phyloP scores from a whole-genome alignment of 2,888 invertebrate genomes.

The Eupithecia centaureata region DNA sequence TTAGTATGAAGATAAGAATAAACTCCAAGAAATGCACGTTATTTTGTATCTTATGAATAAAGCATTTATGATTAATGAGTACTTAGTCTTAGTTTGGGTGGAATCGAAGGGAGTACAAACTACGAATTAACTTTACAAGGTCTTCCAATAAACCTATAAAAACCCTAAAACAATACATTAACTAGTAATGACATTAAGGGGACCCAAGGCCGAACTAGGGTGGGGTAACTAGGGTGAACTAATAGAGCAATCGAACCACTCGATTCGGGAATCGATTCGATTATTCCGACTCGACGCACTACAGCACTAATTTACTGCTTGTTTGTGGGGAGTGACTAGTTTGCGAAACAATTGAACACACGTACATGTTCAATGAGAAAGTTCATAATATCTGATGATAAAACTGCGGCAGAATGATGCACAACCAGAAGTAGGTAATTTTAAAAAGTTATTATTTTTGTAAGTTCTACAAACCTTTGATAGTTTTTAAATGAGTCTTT shows the following conservation, averaged over 20 bases:
- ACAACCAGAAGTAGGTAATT: not conserved
- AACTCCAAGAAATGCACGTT: no score
- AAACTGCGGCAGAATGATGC: not conserved
- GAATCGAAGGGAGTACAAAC: not conserved
- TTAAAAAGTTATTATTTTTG: no score
- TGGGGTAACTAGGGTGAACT: constrained; percentile 66
- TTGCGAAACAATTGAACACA: constrained; percentile 14
- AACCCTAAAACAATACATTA: constrained; percentile 67
- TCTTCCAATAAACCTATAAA: constrained; percentile 40
- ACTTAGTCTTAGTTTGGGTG: no score
- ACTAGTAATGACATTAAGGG: constrained; percentile 60
- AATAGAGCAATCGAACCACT: constrained; percentile 72
- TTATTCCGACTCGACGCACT: constrained; percentile 66
- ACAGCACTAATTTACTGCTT: constrained; percentile 49
- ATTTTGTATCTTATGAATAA: no score
- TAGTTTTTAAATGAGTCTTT: no score
- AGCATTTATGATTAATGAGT: no score
- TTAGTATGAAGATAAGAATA: no score
- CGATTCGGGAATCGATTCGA: constrained; percentile 66
- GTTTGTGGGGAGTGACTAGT: constrained; percentile 29
- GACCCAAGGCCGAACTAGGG: constrained; percentile 41
- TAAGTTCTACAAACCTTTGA: no score
- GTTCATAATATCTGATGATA: not conserved
- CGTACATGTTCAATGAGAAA: not conserved
- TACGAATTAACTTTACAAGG: constrained; percentile 11